phyloP scores from a whole-genome alignment of 2,888 invertebrate species.

The Dasypogon diadema region DNA sequence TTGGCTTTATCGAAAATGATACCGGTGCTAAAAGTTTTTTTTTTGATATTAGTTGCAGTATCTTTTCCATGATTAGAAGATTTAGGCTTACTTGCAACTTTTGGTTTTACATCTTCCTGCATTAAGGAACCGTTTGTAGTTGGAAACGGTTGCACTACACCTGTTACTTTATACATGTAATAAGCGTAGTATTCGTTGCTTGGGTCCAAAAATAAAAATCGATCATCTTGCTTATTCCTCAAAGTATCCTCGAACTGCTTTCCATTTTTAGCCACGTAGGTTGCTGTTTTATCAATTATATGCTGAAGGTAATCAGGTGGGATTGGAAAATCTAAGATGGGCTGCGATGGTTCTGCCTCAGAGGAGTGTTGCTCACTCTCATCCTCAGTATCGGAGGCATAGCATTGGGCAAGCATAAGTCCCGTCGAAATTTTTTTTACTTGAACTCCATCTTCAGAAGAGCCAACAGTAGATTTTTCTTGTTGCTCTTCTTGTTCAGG shows the following conservation, averaged over 20 bases:
- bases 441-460: constrained; percentile 59
- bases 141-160: constrained; percentile 59
- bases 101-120: constrained; percentile 49
- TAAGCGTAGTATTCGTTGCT: constrained; percentile 83
- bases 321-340: constrained; percentile 68
- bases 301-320: constrained; percentile 87
- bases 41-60: too few species aligned
- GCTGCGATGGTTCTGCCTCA: constrained; percentile 52
- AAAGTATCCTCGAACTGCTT: constrained; percentile 92
- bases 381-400: constrained; percentile 70
- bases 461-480: not conserved
- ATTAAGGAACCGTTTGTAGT: constrained; percentile 39
- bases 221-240: constrained; percentile 83
- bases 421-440: constrained; percentile 66
- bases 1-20: constrained; percentile 86
- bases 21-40: constrained; percentile 80
- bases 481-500: not conserved
- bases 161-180: constrained; percentile 77
- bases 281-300: constrained; percentile 96
- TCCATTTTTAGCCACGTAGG: constrained; percentile 96
- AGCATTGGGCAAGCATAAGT: constrained; percentile 72
- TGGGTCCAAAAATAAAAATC: constrained; percentile 88
- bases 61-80: too few species aligned
- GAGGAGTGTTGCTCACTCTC: constrained; percentile 68
- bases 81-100: constrained; percentile 62